Conservation (phyloP, 2,888 invertebrate genomes). For the Pheosia tremula region DNA sequence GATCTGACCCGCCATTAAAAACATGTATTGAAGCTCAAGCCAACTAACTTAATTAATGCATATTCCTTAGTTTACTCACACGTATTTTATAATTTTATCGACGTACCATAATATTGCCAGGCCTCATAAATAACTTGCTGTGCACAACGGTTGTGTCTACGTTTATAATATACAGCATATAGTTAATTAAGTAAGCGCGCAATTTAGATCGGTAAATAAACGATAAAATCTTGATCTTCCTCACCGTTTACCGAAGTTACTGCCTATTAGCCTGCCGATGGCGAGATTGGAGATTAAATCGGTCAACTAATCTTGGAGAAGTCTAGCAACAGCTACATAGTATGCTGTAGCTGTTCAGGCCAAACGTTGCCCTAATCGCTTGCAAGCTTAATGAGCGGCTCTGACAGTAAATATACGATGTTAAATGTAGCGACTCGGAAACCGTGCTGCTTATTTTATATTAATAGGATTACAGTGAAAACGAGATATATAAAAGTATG, state of each 20-base stretch:
- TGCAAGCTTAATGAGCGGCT: conserved; percentile 61
- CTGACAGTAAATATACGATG: conserved; percentile 47
- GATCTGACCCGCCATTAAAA: no score
- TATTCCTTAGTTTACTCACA: background rate
- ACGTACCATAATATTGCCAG: background rate
- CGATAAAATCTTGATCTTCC: conserved; percentile 64
- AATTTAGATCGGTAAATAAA: conserved; percentile 50
- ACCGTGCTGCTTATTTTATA: conserved; percentile 34
- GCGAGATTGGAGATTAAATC: conserved; percentile 70
- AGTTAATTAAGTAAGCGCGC: conserved; percentile 21
- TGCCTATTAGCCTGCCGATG: conserved; percentile 71
- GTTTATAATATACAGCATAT: conserved; percentile 9
- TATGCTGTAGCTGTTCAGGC: conserved; percentile 47
- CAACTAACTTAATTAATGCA: background rate
- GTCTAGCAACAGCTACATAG: conserved; percentile 27
- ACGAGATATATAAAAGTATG: conserved; percentile 24
- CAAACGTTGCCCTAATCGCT: conserved; percentile 48
- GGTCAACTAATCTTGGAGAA: conserved; percentile 48
- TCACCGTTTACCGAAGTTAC: conserved; percentile 47
- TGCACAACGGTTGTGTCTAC: conserved; percentile 16
- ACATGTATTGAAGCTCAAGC: no score
- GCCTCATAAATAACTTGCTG: background rate
- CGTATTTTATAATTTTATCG: background rate
- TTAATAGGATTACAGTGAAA: conserved; percentile 43
- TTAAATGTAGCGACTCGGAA: conserved; percentile 43